These are phyloP conservation scores for Sclerodermus sp. DNA, from an alignment of 2,888 invertebrate species.

Conservation along the genomic window DNA sequence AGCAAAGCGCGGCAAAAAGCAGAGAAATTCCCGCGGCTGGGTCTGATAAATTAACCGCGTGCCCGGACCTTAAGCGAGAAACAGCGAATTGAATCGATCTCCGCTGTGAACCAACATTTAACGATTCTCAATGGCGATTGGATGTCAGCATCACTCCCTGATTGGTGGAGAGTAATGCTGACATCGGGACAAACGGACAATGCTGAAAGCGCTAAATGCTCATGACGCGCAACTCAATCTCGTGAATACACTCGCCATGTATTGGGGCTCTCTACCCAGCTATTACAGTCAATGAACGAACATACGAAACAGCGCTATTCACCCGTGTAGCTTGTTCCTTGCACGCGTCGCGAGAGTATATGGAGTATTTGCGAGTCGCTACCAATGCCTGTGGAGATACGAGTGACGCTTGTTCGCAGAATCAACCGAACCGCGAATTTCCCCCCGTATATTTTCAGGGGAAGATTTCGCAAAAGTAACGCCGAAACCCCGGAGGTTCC, in stretches of 20 bases:
- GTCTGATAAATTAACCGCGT: no score
- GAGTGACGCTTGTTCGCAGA: slow-evolving; percentile 33
- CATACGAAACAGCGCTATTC: slow-evolving; percentile 36
- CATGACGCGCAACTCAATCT: slow-evolving; percentile 29
- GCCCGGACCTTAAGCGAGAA: no score
- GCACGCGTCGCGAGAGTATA: slow-evolving; percentile 20
- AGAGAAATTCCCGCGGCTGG: no score
- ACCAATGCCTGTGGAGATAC: slow-evolving; percentile 20
- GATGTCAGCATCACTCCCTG: slow-evolving; percentile 38
- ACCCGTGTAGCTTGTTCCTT: slow-evolving; percentile 32
- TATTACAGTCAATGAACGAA: slow-evolving; percentile 38
- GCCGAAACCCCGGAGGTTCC: no score
- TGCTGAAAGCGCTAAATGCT: slow-evolving; percentile 30
- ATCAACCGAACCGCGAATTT: slow-evolving; percentile 6
- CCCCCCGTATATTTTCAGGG: no score
- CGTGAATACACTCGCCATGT: slow-evolving; percentile 32
- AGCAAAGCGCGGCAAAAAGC: no score
- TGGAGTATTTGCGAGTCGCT: slow-evolving; percentile 6
- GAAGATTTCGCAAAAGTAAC: no score
- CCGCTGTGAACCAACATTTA: slow-evolving; percentile 35
- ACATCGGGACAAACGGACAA: slow-evolving; percentile 29
- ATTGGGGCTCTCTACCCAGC: slow-evolving; percentile 34
- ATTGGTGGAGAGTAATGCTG: slow-evolving; percentile 32
- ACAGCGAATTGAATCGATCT: no score
- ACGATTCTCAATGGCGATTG: slow-evolving; percentile 34